Conservation (phyloP, 2,113 vertebrate genomes). For the Sinocyclocheilus grahami region DNA sequence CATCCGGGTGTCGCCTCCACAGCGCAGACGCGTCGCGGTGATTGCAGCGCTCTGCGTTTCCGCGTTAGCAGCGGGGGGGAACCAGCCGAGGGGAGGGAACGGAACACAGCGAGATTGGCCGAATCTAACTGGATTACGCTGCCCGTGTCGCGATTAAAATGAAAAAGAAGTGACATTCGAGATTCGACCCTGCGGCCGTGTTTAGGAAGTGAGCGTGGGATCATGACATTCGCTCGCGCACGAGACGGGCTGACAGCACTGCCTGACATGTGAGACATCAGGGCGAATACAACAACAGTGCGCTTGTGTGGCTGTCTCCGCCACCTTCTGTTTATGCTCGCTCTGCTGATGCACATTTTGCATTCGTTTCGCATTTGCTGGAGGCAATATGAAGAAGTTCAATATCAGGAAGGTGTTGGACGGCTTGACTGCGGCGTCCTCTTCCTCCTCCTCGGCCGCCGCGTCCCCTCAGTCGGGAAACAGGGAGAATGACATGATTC, state of each 20-base stretch:
- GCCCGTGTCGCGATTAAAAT: conserved; percentile 56
- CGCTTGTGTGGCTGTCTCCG: conserved; percentile 69
- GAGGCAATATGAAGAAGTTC: conserved; percentile 92
- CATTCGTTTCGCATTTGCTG: conserved; percentile 31
- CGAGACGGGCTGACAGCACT: conserved; percentile 63
- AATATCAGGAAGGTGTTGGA: conserved; percentile 99
- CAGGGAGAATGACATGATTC: conserved; percentile 84
- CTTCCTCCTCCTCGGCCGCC: conserved; percentile 76
- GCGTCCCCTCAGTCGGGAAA: conserved; percentile 73
- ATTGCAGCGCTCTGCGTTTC: conserved; percentile 73
- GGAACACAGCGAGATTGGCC: conserved; percentile 61
- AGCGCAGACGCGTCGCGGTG: conserved; percentile 70
- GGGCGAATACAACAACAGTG: conserved; percentile 59
- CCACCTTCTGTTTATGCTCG: conserved; percentile 60
- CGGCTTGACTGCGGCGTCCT: conserved; percentile 89
- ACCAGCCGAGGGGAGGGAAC: conserved; percentile 36
- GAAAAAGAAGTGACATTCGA: conserved; percentile 54
- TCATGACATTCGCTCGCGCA: conserved; percentile 15
- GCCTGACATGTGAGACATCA: conserved; percentile 67
- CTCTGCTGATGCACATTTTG: conserved; percentile 57
- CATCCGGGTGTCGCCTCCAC: conserved; percentile 52
- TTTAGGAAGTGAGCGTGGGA: conserved; percentile 20
- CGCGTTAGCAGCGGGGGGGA: conserved; percentile 65
- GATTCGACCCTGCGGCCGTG: conserved; percentile 30
- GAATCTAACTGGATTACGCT: conserved; percentile 60